Conservation (phyloP, 2,888 invertebrate genomes). For the Apodemia zela region DNA sequence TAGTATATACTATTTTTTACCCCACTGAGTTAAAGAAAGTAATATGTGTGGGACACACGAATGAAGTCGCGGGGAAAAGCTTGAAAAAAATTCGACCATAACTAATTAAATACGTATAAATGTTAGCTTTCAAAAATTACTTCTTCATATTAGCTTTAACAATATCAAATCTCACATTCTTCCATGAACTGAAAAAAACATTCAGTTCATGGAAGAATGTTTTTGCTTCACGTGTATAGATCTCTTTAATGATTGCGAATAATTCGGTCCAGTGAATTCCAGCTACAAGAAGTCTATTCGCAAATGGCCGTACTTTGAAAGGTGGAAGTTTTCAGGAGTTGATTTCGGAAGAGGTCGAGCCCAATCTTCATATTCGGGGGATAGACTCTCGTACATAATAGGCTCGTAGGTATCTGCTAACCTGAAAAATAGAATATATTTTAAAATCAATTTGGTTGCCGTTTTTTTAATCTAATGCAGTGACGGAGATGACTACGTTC, state of each 20-base stretch:
- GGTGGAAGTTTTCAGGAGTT: slow-evolving; percentile 83
- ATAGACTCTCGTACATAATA: slow-evolving; percentile 65
- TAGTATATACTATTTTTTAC: too few species aligned
- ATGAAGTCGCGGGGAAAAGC: too few species aligned
- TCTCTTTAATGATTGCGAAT: slow-evolving; percentile 74
- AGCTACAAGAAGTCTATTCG: slow-evolving; percentile 91
- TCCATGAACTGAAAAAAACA: too few species aligned
- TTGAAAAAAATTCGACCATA: too few species aligned
- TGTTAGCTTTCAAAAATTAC: too few species aligned
- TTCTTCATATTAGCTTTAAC: too few species aligned
- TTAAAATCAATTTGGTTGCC: not conserved
- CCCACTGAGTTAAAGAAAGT: too few species aligned
- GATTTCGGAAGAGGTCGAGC: slow-evolving; percentile 87
- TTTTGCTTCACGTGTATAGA: slow-evolving; percentile 15
- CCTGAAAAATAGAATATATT: slow-evolving; percentile 38
- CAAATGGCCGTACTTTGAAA: slow-evolving; percentile 88
- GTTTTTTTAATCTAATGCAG: too few species aligned
- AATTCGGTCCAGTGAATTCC: slow-evolving; percentile 89
- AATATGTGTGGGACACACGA: too few species aligned
- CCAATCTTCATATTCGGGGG: slow-evolving; percentile 78
- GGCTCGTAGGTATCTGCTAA: slow-evolving; percentile 69
- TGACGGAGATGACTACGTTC: too few species aligned
- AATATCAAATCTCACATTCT: too few species aligned
- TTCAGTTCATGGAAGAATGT: not conserved
- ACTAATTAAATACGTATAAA: too few species aligned